Base-by-base conservation (phyloP, 2,797 vertebrate species). In the Phrynocephalus guinanensis region DNA sequence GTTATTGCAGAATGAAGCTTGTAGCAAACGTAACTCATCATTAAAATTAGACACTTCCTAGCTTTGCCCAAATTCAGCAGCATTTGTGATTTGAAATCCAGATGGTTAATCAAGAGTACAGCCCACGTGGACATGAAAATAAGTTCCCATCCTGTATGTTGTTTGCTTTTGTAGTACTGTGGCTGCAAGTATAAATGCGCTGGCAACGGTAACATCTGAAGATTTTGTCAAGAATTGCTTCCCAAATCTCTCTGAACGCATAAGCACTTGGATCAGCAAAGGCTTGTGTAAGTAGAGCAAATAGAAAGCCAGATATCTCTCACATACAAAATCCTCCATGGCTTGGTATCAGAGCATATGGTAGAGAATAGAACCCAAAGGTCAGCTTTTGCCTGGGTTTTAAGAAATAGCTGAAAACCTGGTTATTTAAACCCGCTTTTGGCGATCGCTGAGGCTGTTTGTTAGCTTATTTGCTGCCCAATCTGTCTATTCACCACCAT, bases 161-260 rank as follows among this genome's bases (percentile, higher is more conserved):
- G 44, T 93, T 33, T 87, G 0, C 11, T 76, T 86, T 92, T 87
- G 92, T 83, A 98, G 98, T 95, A 98, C 98, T 0, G 97, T 97
- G 88, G 97, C 97, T 82, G 97, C 97, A 82, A 97, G 97, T 89
- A 98, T 98, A 92, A 98, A 98, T 0, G 98, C 98, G 90, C 95
- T 98, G 88, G 98, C 97, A 70, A 98, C 97, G 1, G 97, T 98
- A 83, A 98, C 97, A 60, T 97, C 97, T 85, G 98, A 98, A 94
- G 98, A 98, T 89, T 94, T 98, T 93, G 96, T 98, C 90, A 98
- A 96, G 94, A 95, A 94, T 90, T 92, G 92, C 83, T 97, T 97
- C 82, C 95, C 95, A 84, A 94, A 95, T 56, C 86, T 98, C 68
- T 97, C 98, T 0, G 96, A 97, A 86, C 96, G 82, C 89, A 92